Conservation (phyloP, 1,140 invertebrate genomes). For the Drosophila sturtevanti region DNA sequence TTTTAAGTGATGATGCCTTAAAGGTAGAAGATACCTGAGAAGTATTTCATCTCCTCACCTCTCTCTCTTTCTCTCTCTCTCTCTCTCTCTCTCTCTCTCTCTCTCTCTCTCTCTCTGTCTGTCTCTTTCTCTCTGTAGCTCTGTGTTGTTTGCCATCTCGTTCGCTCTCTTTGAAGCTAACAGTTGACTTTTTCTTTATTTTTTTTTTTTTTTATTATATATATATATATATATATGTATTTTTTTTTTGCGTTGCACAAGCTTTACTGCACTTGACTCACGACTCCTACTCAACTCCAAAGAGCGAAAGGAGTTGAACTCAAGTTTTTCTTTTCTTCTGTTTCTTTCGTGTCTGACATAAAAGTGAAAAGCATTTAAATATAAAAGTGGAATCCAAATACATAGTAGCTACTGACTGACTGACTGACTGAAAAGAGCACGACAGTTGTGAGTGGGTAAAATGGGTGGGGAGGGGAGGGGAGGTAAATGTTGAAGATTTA, state of each 20-base stretch:
- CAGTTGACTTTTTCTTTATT: conserved; percentile 57
- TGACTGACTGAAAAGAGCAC: conserved; percentile 61
- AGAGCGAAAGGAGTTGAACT: conserved; percentile 70
- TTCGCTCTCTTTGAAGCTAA: conserved; percentile 41
- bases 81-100: conserved; percentile 26
- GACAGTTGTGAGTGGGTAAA: neutral
- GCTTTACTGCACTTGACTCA: conserved; percentile 41
- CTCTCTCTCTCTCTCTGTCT: neutral
- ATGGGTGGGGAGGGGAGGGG: neutral
- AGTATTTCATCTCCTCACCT: neutral
- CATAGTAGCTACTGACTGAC: conserved; percentile 38
- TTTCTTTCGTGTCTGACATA: conserved; percentile 55
- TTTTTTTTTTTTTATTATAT: neutral
- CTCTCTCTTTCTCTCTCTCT: neutral
- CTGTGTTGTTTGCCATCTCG: neutral
- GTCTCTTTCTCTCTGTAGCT: conserved; percentile 22
- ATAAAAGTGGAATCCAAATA: conserved; percentile 55
- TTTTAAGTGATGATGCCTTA: conserved; percentile 68
- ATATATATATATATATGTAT: too few species aligned
- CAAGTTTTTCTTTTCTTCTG: conserved; percentile 49
- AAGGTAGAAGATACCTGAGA: neutral
- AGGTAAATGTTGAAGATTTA: too few species aligned
- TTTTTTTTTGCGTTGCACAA: conserved; percentile 26
- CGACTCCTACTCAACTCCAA: conserved; percentile 60
- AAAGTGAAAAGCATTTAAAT: conserved; percentile 82